Percentiles rank a stretch among this genome's conserved stretches.
phyloP scores from a whole-genome alignment of 1,140 invertebrate genomes.

The Lutraria rhynchaena region DNA sequence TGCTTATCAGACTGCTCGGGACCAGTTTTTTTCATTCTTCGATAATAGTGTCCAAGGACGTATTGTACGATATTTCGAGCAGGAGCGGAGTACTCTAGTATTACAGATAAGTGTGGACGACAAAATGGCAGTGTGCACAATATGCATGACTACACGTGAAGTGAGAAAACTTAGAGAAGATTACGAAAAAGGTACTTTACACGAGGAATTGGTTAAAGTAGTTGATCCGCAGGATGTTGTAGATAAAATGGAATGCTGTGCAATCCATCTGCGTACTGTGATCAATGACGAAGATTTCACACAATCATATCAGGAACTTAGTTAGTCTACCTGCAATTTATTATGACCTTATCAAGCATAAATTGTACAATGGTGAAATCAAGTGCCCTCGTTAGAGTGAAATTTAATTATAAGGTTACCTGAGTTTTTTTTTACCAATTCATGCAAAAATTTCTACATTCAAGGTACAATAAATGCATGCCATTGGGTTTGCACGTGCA shows the following conservation, averaged over 20 bases:
- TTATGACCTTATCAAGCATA: too few relatives aligned
- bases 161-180: constrained; percentile 42
- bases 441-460: too few relatives aligned
- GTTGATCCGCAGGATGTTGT: constrained; percentile 50
- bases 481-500: too few relatives aligned
- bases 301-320: constrained; percentile 50
- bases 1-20: constrained; percentile 40
- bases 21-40: constrained; percentile 50
- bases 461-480: too few relatives aligned
- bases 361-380: too few relatives aligned
- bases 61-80: constrained; percentile 57
- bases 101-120: constrained; percentile 41
- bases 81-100: constrained; percentile 49
- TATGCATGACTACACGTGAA: constrained; percentile 52
- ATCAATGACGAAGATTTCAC: constrained; percentile 51
- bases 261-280: constrained; percentile 54
- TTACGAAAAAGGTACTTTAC: constrained; percentile 49
- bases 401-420: too few relatives aligned
- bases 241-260: constrained; percentile 59
- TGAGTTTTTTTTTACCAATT: too few relatives aligned
- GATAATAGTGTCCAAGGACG: constrained; percentile 38
- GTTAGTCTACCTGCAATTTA: too few relatives aligned
- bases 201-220: constrained; percentile 39
- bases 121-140: constrained; percentile 47
- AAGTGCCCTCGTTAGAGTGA: too few relatives aligned